Evolutionary conservation across 2,888 invertebrate species (phyloP).

Genomic region (Thecocarcelia acutangulata): DNA sequence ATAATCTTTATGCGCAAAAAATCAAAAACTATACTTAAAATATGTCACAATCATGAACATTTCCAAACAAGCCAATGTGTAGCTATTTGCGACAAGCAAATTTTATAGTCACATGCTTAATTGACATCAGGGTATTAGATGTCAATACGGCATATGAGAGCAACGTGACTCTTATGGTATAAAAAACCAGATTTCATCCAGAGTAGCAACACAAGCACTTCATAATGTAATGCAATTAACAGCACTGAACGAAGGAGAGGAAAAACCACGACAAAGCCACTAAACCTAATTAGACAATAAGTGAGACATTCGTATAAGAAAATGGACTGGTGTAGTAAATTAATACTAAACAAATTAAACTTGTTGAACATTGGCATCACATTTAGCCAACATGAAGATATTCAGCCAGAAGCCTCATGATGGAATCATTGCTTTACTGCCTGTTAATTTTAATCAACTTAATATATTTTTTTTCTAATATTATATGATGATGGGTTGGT

Average conservation of each 20-base stretch:
- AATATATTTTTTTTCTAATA: too few species aligned
- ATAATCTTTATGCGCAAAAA: too few species aligned
- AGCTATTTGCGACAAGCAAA: too few species aligned
- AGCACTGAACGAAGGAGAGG: neutral
- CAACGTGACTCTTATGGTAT: conserved; percentile 22
- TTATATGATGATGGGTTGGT: too few species aligned
- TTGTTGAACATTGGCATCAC: neutral
- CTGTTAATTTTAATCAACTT: too few species aligned
- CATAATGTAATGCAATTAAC: conserved; percentile 25
- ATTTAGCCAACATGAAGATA: conserved; percentile 8
- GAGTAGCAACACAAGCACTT: neutral
- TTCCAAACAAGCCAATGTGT: too few species aligned
- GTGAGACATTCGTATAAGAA: conserved; percentile 38
- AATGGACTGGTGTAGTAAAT: conserved; percentile 54
- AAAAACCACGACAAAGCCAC: conserved; percentile 53
- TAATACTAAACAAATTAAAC: conserved; percentile 46
- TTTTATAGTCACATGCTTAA: neutral
- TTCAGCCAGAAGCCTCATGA: neutral
- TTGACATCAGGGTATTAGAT: conserved; percentile 26
- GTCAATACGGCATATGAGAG: too few species aligned
- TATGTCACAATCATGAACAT: too few species aligned
- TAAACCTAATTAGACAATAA: conserved; percentile 58
- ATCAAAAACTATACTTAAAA: too few species aligned
- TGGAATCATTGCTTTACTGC: too few species aligned
- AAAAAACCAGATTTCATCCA: conserved; percentile 20